Conservation (phyloP, 2,888 invertebrate genomes). For the Celastrina argiolus region DNA sequence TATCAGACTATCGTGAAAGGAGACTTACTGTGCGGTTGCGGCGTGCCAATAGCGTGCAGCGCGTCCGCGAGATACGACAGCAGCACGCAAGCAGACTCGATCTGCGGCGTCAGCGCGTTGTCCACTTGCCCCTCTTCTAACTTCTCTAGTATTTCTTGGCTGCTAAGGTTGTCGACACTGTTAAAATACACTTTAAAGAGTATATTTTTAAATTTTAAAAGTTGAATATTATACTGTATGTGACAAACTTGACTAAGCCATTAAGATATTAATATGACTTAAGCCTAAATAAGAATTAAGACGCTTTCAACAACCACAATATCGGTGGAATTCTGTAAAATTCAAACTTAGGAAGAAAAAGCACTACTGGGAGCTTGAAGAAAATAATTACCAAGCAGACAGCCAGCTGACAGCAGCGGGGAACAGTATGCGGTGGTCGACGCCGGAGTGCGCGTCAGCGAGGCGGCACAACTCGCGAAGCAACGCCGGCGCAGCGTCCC, state of each 20-base stretch:
- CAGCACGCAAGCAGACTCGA: conserved; percentile 90
- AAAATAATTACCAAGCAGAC: conserved; percentile 78
- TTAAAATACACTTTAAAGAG: conserved; percentile 16
- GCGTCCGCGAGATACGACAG: conserved; percentile 90
- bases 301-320: too few relatives aligned
- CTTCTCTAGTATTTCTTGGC: conserved; percentile 61
- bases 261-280: too few relatives aligned
- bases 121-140: conserved; percentile 67
- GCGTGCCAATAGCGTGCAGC: conserved; percentile 61
- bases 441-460: conserved; percentile 90
- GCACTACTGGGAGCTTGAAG: background rate
- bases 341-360: background rate
- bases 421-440: conserved; percentile 88
- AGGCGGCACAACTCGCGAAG: conserved; percentile 75
- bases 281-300: too few relatives aligned
- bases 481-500: conserved; percentile 55
- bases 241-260: too few relatives aligned
- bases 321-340: too few relatives aligned
- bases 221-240: too few relatives aligned
- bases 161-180: conserved; percentile 65
- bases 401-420: conserved; percentile 89
- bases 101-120: conserved; percentile 64
- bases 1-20: background rate
- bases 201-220: too few relatives aligned
- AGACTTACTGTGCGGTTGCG: conserved; percentile 59